These are phyloP conservation scores for Orientallactaga sibirica DNA, from an alignment of 2,797 vertebrate species.

Conservation along the genomic window DNA sequence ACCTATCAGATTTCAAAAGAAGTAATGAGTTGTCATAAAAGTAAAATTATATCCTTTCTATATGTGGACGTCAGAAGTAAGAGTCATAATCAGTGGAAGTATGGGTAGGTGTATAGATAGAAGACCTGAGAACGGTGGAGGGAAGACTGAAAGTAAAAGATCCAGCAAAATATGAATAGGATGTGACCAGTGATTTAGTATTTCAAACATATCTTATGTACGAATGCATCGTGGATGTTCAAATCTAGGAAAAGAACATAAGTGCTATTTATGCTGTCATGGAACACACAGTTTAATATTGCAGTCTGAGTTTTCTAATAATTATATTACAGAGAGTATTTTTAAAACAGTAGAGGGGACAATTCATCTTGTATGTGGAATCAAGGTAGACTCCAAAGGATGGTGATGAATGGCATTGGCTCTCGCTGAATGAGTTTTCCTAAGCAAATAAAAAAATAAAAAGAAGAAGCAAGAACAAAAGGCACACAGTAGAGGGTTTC, in stretches of 20 bases:
- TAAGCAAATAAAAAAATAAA: not conserved
- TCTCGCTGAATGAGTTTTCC: not conserved
- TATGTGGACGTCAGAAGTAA: slow-evolving; percentile 13
- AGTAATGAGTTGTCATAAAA: not conserved
- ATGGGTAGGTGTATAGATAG: not conserved
- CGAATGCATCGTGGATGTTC: not conserved
- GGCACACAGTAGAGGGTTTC: not conserved
- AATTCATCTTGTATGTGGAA: not conserved
- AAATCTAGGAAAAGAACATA: not conserved
- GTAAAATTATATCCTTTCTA: not conserved
- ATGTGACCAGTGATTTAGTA: not conserved
- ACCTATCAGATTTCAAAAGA: not conserved
- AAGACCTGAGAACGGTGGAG: not conserved
- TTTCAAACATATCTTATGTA: not conserved
- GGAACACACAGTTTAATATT: not conserved
- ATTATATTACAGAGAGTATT: not conserved
- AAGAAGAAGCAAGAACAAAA: not conserved
- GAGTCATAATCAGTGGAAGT: not conserved
- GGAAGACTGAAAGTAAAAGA: not conserved
- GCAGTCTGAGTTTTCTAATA: not conserved
- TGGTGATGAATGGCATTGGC: not conserved
- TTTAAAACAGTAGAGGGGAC: not conserved
- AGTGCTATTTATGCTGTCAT: not conserved
- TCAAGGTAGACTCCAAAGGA: not conserved
- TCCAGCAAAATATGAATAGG: not conserved